Evolutionary conservation across 1,140 invertebrate species (phyloP).

Genomic region (Hyphantria cunea): DNA sequence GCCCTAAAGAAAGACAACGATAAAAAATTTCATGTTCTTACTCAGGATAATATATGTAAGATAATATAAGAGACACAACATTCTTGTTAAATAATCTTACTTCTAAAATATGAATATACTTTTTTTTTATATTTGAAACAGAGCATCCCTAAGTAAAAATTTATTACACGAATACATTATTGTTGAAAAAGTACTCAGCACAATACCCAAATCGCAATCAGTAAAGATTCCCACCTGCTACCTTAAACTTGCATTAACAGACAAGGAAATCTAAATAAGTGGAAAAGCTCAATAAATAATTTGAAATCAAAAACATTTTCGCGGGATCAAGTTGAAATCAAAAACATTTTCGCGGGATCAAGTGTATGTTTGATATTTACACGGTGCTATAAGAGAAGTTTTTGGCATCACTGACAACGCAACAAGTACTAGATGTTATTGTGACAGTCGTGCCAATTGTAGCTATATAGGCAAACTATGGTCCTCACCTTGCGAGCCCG

Average conservation of each 20-base stretch:
- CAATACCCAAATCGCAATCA: neutral
- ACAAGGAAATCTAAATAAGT: constrained; percentile 12
- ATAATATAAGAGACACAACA: neutral
- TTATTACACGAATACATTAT: no score
- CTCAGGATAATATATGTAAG: no score
- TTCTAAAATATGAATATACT: no score
- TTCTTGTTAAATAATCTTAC: no score
- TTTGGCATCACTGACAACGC: constrained; percentile 30
- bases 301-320: neutral
- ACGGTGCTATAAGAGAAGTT: constrained; percentile 6
- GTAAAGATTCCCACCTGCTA: neutral
- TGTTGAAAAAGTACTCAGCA: no score
- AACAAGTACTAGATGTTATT: constrained; percentile 39
- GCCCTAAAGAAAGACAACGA: neutral
- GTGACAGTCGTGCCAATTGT: constrained; percentile 34
- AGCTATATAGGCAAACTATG: constrained; percentile 28
- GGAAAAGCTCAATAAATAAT: neutral
- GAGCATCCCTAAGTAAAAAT: no score
- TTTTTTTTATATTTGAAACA: no score
- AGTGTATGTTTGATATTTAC: constrained; percentile 8
- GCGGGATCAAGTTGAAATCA: no score
- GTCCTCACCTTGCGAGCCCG: constrained; percentile 32
- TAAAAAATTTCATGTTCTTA: no score
- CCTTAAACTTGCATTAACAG: neutral
- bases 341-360: neutral